phyloP scores from a whole-genome alignment of 1,140 invertebrate genomes.

The Antheraea mylitta region DNA sequence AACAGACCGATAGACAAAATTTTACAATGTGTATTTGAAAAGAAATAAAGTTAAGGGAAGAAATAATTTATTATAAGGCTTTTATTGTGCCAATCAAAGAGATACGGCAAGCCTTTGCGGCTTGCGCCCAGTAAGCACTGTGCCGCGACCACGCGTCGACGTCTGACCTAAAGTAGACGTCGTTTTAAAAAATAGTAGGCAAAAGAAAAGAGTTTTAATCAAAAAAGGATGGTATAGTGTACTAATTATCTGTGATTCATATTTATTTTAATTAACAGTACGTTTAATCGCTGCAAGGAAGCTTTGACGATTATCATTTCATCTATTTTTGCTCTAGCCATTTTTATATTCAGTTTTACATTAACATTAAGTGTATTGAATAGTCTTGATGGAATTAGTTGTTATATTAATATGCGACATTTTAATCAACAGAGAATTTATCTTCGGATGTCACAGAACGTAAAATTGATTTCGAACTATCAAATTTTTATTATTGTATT shows the following conservation, averaged over 20 bases:
- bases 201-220: conserved; percentile 41
- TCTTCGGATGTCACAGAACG: too few species aligned
- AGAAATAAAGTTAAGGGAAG: not conserved
- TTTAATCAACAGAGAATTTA: too few species aligned
- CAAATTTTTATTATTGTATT: conserved; percentile 12
- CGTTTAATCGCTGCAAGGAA: conserved; percentile 13
- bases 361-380: conserved; percentile 31
- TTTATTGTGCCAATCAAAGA: conserved; percentile 50
- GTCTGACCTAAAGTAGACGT: conserved; percentile 43
- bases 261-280: conserved; percentile 23
- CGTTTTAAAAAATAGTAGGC: conserved; percentile 33
- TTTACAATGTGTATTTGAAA: too few species aligned
- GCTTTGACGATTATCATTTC: conserved; percentile 45
- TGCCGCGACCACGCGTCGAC: conserved; percentile 54
- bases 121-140: conserved; percentile 60
- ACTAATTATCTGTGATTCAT: conserved; percentile 27
- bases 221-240: conserved; percentile 51
- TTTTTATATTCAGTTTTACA: conserved; percentile 30
- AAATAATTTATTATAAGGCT: conserved; percentile 16
- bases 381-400: conserved; percentile 9
- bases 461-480: conserved; percentile 2
- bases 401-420: too few species aligned
- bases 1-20: too few species aligned
- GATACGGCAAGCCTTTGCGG: conserved; percentile 46
- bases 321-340: conserved; percentile 46